Base-by-base conservation (phyloP, 2,113 vertebrate species). In the Semnornis frantzii region DNA sequence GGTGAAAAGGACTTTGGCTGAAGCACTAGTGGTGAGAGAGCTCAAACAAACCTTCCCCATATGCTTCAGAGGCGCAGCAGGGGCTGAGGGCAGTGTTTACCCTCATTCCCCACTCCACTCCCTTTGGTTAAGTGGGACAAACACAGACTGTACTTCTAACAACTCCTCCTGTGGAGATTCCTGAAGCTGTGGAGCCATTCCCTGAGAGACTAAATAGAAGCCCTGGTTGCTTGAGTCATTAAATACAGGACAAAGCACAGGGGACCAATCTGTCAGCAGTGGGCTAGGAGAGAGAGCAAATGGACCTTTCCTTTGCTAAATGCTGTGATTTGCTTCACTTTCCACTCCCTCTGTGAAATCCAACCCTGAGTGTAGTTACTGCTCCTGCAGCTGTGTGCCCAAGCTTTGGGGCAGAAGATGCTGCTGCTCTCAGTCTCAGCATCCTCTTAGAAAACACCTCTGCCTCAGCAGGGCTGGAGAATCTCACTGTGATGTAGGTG, bases 281-380 rank as follows among this genome's bases (percentile, higher is more conserved):
- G 90, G 94, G 76, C 58, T 57, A 83, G 62, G 50, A 85, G 77
- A 89, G 78, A 83, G 37, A 83, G 55, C 65, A 94, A 94, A 94
- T 89, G 89, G 66, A 69, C 93, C 74, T 91, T 88, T 82, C 86
- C 52, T 74, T 75, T 62, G 70, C 69, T 46, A 66, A 85, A 73
- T 8, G 33, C 64, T 77, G 44, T 72, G 62, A 82, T 87, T 95
- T 87, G 91, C 80, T 95, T 77, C 72, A 82, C 91, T 93, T 71
- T 50, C 87, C 92, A 93, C 95, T 93, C 96, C 80, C 71, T 91
- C 80, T 87, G 60, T 85, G 79, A 87, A 73, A 94, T 90, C 39
- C 39, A 73, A 39, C 18, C 20, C 30, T 65, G 37, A 92, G 42
- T 76, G 85, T 48, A 50, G 39, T 60, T 78, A 83, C 68, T 77